Evolutionary conservation across 1,140 invertebrate species (phyloP), one percentile per base, ranked within the genome.

Genomic region (Monomorium pharaonis): DNA sequence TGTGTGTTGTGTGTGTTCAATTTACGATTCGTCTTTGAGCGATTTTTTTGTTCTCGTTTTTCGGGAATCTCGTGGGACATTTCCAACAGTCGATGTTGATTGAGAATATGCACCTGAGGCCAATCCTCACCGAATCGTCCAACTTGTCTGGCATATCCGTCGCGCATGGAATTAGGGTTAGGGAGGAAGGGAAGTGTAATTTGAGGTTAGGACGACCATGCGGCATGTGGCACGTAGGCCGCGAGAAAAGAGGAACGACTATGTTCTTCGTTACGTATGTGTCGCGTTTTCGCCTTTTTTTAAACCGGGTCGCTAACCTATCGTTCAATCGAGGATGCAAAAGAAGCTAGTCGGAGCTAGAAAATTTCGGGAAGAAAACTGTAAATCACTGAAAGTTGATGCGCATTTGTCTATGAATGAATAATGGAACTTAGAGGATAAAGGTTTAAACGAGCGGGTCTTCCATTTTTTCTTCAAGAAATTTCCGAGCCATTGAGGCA

Each of bases 131-230:
- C 3, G 30, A 37, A 27, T 37, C 60, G 62, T 10, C 24, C 37
- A 16, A 42, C 37, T 37, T 16, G 21, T 5, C n/a, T n/a, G n/a
- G n/a, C n/a, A n/a, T 49, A 33, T 9, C 16, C 21, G 21, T 84
- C 37, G 54, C 62, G 56, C 56, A 42, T 60, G 63, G 60, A 6
- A 60, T n/a, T 54, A 72, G 51, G 14, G 14, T 10, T 10, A 5
- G 5, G 2, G n/a, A 3, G 4, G 10, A 14, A 14, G 12, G 7
- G 7, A 63, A 67, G 56, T 74, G 62, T 67, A 65, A 44, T 91
- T 91, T 88, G 80, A 91, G 90, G 90, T 91, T 91, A 91, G 88
- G 54, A 47, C 42, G 58, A 56, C 86, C 90, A 88, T 80, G 88
- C 87, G 85, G 69, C 89, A 90, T 90, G 89, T 86, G 89, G 67